Base-by-base conservation (phyloP, 2,888 invertebrate species). In the Tetragonula carbonaria region DNA sequence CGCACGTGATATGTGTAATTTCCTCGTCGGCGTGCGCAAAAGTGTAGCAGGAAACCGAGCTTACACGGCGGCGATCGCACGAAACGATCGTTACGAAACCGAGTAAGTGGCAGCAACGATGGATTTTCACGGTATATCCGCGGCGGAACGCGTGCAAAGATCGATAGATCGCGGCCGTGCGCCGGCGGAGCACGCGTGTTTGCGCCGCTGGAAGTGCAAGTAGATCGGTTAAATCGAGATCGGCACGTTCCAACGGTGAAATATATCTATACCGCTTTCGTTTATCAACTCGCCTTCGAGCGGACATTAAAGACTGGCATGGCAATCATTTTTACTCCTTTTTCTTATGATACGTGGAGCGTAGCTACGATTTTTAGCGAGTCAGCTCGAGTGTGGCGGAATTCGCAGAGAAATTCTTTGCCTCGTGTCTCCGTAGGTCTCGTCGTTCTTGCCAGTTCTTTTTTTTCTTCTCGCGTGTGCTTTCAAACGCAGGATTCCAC, bases 51-150 rank as follows among this genome's bases (percentile, higher is more conserved):
- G 78, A 71, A 71, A 70, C 16, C 59, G 4, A 45, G 65, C 50
- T 57, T n/a, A 63, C 72, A 51, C 33, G 68, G n/a, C 57, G 14
- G n/a, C 14, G 57, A 23, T 59, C 57, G 57, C 57, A 59, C 57
- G 57, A n/a, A 23, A 23, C 57, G 5, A 13, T n/a, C 50, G 71
- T 71, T 71, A 57, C 71, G 71, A 71, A 71, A 71, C 71, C 21
- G 16, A 21, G 23, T n/a, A 53, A 28, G 53, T 53, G 53, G 21
- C 33, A 28, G 38, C 70, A 28, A 57, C 71, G 55, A 21, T 21
- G 23, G 59, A 62, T 73, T 73, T 73, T 73, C 82, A 53, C 82
- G 75, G 2, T 45, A 45, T 82, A 79, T 78, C 66, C 67, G 45
- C 50, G 62, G n/a, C 57, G 73, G 74, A 70, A 82, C 74, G 59